Base-by-base conservation (phyloP, 2,113 vertebrate species). In the Phainopepla nitens region DNA sequence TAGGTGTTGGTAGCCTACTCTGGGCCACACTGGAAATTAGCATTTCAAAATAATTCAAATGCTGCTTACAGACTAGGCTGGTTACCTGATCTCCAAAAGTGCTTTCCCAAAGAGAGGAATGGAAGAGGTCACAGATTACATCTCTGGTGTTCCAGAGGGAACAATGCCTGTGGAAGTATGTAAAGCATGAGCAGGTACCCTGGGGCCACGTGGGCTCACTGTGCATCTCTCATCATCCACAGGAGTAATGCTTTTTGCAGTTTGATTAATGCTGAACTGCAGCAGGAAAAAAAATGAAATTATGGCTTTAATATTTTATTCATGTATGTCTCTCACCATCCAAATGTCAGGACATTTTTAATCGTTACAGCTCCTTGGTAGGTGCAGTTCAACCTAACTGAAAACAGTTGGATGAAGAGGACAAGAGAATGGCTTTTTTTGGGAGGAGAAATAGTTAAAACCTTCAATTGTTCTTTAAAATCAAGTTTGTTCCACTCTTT, bases 41-140 rank as follows among this genome's bases (percentile, higher is more conserved):
- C 71, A 62, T 61, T 87, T 93, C 79, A 82, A 92, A 91, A 75
- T 66, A 41, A 93, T 90, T 91, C 84, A 31, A 79, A 13, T 94
- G 15, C 78, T 71, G 42, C 83, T 65, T 54, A 6, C 69, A 90
- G 73, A 28, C 76, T 81, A 50, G 65, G 29, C 51, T 53, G 91
- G 15, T 72, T 81, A 66, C 13, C 84, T 92, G 41, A 81, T 79
- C 33, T 73, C 82, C 65, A 16, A 61, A 94, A 87, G 75, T 23
- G 42, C 65, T 85, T 76, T 60, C 66, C 47, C 33, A 54, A 54
- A 7, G 19, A 47, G 73, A 80, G 73, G 35, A 25, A 2, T 17
- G 33, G 76, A 36, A 60, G 33, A 33, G 29, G 41, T 60, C 20
- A 2, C 16, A n/a, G 72, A 5, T 45, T 7, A 49, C 82, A 57